phyloP scores from a whole-genome alignment of 2,113 vertebrate genomes.

The Oreochromis tanganicae region DNA sequence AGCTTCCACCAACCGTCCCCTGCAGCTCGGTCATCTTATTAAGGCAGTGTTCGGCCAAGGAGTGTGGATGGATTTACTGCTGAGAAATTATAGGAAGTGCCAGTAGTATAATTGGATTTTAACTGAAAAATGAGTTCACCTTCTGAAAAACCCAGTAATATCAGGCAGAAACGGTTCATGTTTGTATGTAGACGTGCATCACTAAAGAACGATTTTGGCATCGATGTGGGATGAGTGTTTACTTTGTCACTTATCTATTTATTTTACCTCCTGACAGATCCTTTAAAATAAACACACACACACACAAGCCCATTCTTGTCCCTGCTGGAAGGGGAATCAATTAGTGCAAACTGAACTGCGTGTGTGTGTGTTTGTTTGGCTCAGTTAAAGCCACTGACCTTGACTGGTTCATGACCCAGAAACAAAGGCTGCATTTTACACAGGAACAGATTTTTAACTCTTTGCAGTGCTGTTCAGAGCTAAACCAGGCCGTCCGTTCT shows the following conservation, averaged over 20 bases:
- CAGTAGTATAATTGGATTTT: neutral
- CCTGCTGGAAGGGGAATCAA: conserved; percentile 32
- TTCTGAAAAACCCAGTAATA: neutral
- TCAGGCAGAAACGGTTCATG: neutral
- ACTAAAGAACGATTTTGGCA: neutral
- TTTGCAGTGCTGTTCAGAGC: neutral
- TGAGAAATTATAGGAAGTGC: neutral
- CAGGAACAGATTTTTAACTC: conserved; percentile 29
- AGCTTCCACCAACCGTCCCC: neutral
- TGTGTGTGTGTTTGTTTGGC: conserved; percentile 37
- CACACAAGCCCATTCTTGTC: neutral
- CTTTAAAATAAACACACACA: conserved; percentile 50
- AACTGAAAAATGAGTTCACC: neutral
- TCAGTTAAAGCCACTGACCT: conserved; percentile 47
- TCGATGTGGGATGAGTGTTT: conserved; percentile 23
- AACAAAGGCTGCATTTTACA: conserved; percentile 55
- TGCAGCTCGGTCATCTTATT: conserved; percentile 54
- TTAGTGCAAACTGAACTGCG: conserved; percentile 35
- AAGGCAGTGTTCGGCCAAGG: conserved; percentile 12
- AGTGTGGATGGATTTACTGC: conserved; percentile 43
- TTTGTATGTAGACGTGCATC: neutral
- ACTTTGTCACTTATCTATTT: conserved; percentile 60
- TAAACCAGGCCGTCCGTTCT: neutral
- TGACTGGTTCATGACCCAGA: conserved; percentile 37
- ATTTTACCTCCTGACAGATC: conserved; percentile 46